A percentile compares a stretch with the other conserved stretches of the same genome.
Conservation (phyloP, 30 jellyfish, hydroid and myxozoan genomes). For the Chironex yamaguchii region DNA sequence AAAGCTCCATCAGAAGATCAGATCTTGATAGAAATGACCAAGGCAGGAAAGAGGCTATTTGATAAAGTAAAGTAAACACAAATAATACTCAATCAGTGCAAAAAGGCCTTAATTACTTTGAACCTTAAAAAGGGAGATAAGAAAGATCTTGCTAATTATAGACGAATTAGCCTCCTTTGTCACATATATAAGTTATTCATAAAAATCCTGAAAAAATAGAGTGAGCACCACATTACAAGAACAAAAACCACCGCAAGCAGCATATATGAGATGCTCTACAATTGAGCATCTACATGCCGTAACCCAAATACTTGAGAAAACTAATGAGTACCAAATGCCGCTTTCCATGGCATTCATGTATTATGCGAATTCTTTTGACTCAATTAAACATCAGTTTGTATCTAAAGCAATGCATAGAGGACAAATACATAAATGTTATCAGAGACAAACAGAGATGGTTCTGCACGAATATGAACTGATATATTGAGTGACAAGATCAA, state of each 20-base stretch:
- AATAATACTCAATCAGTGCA: no score
- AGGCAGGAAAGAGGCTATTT: no score
- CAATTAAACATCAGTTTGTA: slow-evolving; percentile 13
- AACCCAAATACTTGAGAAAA: slow-evolving; percentile 27
- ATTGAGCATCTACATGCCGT: slow-evolving; percentile 47
- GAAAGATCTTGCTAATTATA: not conserved
- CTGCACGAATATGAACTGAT: not conserved
- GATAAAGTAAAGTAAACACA: no score
- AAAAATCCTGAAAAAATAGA: slow-evolving; percentile 22
- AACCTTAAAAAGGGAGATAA: slow-evolving; percentile 22
- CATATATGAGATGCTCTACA: slow-evolving; percentile 28
- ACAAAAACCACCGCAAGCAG: slow-evolving; percentile 63
- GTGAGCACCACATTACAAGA: slow-evolving; percentile 21
- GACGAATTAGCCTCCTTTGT: slow-evolving; percentile 34
- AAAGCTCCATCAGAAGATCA: no score
- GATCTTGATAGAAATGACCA: no score
- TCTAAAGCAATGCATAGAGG: not conserved
- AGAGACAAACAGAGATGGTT: not conserved
- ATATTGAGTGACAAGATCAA: not conserved
- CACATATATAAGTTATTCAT: slow-evolving; percentile 12
- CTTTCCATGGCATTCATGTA: slow-evolving; percentile 15
- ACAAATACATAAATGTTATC: not conserved
- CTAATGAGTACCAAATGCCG: slow-evolving; percentile 37
- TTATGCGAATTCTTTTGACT: not conserved
- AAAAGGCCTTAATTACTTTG: not conserved